A percentile compares a stretch with the other conserved stretches of the same genome.
Conservation (phyloP, 2,113 vertebrate genomes). For the Desmodus rotundus region DNA sequence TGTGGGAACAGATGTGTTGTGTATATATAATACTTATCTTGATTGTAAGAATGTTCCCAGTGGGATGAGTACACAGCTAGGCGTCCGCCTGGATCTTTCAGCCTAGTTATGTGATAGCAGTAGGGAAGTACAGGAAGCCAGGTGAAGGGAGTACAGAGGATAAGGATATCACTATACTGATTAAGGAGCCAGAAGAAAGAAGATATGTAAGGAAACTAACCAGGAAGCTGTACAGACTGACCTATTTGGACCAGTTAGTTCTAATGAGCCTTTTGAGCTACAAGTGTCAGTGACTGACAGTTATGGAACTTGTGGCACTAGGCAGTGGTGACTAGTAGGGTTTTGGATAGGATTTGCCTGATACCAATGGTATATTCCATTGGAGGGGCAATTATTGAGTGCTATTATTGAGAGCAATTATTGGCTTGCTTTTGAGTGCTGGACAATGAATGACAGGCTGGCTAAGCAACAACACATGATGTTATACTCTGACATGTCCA, state of each 20-base stretch:
- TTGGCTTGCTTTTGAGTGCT: not conserved
- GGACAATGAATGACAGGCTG: not conserved
- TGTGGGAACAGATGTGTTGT: not conserved
- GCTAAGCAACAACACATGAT: not conserved
- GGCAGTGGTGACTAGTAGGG: not conserved
- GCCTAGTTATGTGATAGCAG: not conserved
- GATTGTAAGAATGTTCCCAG: not conserved
- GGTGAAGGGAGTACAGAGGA: not conserved
- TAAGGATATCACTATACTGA: not conserved
- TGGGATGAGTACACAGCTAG: not conserved
- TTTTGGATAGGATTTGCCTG: not conserved
- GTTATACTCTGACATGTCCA: not conserved
- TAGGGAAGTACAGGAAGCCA: not conserved
- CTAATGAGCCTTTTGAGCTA: not conserved
- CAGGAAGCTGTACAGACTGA: not conserved
- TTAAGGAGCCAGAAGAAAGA: not conserved
- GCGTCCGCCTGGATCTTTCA: not conserved
- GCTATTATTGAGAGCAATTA: not conserved
- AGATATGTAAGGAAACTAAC: not conserved
- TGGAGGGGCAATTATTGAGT: not conserved
- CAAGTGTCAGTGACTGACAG: not conserved
- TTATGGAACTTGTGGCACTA: not conserved
- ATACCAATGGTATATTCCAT: not conserved
- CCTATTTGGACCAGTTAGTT: not conserved
- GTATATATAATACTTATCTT: not conserved